Conservation (phyloP, 2,888 invertebrate genomes). For the Zeuzera pyrina region DNA sequence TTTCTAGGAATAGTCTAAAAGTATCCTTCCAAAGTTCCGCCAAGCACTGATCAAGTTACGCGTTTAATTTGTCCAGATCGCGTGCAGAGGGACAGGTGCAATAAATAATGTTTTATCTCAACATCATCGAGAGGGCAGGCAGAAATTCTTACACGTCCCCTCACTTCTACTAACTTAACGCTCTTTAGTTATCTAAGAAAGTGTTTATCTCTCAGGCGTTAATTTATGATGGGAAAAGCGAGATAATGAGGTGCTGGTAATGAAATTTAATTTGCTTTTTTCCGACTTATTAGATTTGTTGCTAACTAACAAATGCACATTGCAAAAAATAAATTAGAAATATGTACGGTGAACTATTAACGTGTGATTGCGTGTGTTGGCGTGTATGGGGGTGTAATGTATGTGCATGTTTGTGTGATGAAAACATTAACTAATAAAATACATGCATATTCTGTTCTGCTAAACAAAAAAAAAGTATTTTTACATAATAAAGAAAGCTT, state of each 20-base stretch:
- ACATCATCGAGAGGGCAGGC: conserved; percentile 44
- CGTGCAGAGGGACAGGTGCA: conserved; percentile 50
- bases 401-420: too few species aligned
- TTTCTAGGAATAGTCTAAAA: conserved; percentile 34
- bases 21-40: conserved; percentile 35
- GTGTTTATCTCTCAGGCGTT: conserved; percentile 6
- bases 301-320: too few species aligned
- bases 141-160: conserved; percentile 66
- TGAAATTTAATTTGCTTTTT: conserved; percentile 1
- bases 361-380: too few species aligned
- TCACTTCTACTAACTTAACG: conserved; percentile 42
- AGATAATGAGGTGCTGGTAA: neutral
- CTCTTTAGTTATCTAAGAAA: conserved; percentile 18
- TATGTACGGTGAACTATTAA: too few species aligned
- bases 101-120: conserved; percentile 68
- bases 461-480: too few species aligned
- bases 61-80: conserved; percentile 67
- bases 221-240: neutral
- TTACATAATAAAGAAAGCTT: too few species aligned
- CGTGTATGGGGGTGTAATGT: too few species aligned
- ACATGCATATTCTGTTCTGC: too few species aligned
- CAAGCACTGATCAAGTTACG: conserved; percentile 59
- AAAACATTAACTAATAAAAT: too few species aligned
- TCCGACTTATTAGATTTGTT: too few species aligned
- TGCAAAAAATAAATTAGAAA: too few species aligned